These are phyloP conservation scores for Phenacoccus solenopsis DNA, from an alignment of 1,140 invertebrate species.

Conservation along the genomic window DNA sequence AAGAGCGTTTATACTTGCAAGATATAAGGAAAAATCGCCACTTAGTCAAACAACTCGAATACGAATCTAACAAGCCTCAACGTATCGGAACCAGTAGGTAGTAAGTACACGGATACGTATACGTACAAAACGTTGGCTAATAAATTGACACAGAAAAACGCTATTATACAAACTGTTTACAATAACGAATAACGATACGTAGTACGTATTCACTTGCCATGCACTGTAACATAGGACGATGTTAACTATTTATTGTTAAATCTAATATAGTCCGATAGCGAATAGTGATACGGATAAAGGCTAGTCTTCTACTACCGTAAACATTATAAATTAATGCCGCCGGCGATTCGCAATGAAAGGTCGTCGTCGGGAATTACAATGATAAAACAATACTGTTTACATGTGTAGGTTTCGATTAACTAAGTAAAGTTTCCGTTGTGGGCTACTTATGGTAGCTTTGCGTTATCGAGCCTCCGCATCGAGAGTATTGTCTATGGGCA, in stretches of 20 bases:
- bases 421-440: constrained; percentile 1
- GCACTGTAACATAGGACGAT: neutral
- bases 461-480: neutral
- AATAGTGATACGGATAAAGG: neutral
- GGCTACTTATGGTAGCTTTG: neutral
- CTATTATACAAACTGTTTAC: neutral
- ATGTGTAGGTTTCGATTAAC: constrained; percentile 1
- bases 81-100: too few species aligned
- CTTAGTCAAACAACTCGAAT: too few species aligned
- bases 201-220: neutral
- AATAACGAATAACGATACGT: too few species aligned
- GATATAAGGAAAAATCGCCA: too few species aligned
- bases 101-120: too few species aligned
- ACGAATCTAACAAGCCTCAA: too few species aligned
- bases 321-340: neutral
- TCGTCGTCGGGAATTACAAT: neutral
- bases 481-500: neutral
- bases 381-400: constrained; percentile 3
- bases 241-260: constrained; percentile 3
- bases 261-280: neutral
- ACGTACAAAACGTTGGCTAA: too few species aligned
- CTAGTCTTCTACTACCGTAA: neutral
- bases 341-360: neutral
- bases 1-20: too few species aligned
- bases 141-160: neutral